Percentiles rank a stretch among this genome's conserved stretches.
phyloP scores from a whole-genome alignment of 2,113 vertebrate species.

The Xiphophorus couchianus region DNA sequence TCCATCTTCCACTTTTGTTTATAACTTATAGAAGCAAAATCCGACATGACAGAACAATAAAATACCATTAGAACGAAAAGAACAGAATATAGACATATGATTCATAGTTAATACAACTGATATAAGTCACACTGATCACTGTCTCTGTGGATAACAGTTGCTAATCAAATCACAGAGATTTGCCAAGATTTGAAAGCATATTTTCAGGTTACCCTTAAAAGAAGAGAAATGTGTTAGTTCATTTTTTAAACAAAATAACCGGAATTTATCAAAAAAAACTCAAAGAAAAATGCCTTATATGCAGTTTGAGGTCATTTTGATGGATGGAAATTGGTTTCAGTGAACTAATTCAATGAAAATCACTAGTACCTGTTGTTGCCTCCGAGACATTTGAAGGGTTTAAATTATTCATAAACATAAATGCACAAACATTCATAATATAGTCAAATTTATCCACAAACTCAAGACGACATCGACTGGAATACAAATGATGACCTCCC shows the following conservation, averaged over 20 bases:
- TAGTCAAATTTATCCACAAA: constrained; percentile 60
- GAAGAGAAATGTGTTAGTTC: background rate
- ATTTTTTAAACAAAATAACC: background rate
- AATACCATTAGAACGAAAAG: background rate
- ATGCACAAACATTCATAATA: constrained; percentile 30
- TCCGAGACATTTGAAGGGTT: constrained; percentile 53
- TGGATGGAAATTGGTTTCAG: constrained; percentile 40
- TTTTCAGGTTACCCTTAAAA: background rate
- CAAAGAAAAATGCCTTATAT: background rate
- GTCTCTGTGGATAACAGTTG: background rate
- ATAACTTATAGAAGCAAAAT: background rate
- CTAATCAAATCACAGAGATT: background rate
- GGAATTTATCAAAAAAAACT: background rate
- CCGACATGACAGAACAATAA: background rate
- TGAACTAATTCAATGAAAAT: constrained; percentile 49
- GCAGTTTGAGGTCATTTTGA: constrained; percentile 9
- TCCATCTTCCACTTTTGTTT: background rate
- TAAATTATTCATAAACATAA: constrained; percentile 25
- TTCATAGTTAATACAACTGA: constrained; percentile 27
- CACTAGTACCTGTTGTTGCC: constrained; percentile 18
- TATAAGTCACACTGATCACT: constrained; percentile 36
- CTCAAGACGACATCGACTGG: constrained; percentile 29
- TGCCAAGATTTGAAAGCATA: background rate
- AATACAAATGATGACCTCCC: constrained; percentile 69
- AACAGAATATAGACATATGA: background rate